Conservation (phyloP, 2,888 invertebrate genomes). For the Atherix ibis region DNA sequence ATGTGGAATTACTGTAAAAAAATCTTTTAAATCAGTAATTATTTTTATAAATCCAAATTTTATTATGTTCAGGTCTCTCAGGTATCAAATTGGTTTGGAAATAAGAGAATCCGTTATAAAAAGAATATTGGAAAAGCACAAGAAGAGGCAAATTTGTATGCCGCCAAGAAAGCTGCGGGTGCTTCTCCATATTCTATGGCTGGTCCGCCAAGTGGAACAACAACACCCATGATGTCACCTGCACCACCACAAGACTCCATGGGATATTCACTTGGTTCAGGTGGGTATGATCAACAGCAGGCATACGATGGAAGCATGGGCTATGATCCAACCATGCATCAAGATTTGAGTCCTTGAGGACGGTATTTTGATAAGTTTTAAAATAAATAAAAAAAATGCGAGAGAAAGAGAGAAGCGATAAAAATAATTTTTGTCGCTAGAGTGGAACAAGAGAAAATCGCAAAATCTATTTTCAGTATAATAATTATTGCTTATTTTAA, state of each 20-base stretch:
- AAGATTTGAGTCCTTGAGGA: constrained; percentile 55
- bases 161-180: constrained; percentile 93
- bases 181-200: constrained; percentile 80
- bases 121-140: constrained; percentile 99
- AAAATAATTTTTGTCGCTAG: too few relatives aligned
- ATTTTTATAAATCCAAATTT: neutral
- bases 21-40: constrained; percentile 1
- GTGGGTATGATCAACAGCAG: constrained; percentile 78
- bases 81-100: constrained; percentile 99
- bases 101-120: constrained; percentile 99
- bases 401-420: too few relatives aligned
- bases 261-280: constrained; percentile 85
- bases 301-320: constrained; percentile 81
- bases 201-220: constrained; percentile 74
- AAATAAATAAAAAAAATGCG: constrained; percentile 6
- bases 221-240: constrained; percentile 91
- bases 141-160: constrained; percentile 97
- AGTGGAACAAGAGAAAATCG: too few relatives aligned
- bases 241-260: constrained; percentile 84
- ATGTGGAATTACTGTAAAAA: constrained; percentile 87
- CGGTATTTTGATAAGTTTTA: constrained; percentile 19
- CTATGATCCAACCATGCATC: constrained; percentile 77
- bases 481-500: too few relatives aligned
- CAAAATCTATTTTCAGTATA: too few relatives aligned
- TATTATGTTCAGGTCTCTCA: constrained; percentile 34